Conservation (phyloP, 2,797 vertebrate species). For the Sternotherus odoratus region DNA sequence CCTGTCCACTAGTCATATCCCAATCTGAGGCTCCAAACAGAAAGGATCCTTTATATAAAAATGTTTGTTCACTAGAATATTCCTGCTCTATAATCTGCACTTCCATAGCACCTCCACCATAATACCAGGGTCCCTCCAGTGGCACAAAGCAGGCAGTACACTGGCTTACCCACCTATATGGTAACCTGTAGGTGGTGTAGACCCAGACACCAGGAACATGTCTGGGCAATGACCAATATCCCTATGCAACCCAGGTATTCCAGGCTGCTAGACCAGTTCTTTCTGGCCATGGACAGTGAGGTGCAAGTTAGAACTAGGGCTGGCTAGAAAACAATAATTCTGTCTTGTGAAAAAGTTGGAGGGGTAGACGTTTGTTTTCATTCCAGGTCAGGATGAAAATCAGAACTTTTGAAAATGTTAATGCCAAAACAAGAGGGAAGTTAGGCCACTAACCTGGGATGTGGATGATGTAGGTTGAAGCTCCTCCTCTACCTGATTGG, state of each 20-base stretch:
- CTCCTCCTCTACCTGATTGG: background rate
- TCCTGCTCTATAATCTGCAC: accelerated
- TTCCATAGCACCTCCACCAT: background rate
- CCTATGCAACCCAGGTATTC: background rate
- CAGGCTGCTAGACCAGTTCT: background rate
- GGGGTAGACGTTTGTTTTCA: background rate
- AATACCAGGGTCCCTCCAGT: background rate
- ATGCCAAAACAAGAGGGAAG: background rate
- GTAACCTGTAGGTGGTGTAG: background rate
- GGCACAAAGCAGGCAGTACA: background rate
- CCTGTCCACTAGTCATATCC: accelerated
- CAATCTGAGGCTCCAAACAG: background rate
- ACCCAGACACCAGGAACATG: background rate
- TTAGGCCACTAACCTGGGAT: background rate
- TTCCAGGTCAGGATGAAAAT: background rate
- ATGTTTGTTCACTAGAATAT: background rate
- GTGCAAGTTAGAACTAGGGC: background rate
- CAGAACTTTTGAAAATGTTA: background rate
- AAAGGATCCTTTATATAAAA: background rate
- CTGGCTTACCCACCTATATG: background rate
- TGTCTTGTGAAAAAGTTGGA: background rate
- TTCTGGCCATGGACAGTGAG: background rate
- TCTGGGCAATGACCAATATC: background rate
- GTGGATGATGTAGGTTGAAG: background rate
- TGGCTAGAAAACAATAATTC: background rate